phyloP scores from a whole-genome alignment of 2,797 vertebrate species.

The Typhlichthys subterraneus region DNA sequence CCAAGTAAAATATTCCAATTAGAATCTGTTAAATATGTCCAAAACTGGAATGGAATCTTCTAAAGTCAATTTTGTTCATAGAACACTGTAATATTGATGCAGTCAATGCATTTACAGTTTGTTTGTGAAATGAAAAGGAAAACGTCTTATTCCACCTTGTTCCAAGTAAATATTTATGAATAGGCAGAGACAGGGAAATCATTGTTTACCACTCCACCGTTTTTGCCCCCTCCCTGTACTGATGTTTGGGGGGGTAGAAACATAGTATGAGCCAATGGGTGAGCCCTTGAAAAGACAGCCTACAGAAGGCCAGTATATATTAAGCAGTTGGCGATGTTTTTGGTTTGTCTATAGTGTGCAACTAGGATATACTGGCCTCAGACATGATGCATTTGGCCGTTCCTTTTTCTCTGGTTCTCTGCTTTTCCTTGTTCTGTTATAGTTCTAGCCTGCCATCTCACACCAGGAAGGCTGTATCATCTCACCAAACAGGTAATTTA shows the following conservation, averaged over 20 bases:
- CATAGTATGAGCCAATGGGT: slow-evolving; percentile 69
- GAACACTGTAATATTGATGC: slow-evolving; percentile 43
- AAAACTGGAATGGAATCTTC: slow-evolving; percentile 13
- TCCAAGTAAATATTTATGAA: slow-evolving; percentile 81
- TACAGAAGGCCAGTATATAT: slow-evolving; percentile 69
- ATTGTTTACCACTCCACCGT: slow-evolving; percentile 78
- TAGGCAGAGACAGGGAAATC: slow-evolving; percentile 78
- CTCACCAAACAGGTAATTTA: slow-evolving; percentile 84
- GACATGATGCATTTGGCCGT: slow-evolving; percentile 84
- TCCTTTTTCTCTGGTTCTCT: slow-evolving; percentile 78
- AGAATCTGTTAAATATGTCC: slow-evolving; percentile 16
- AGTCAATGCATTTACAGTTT: slow-evolving; percentile 65
- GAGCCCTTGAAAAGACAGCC: slow-evolving; percentile 67
- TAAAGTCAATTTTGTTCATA: slow-evolving; percentile 8
- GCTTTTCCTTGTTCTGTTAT: slow-evolving; percentile 80
- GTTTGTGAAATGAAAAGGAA: slow-evolving; percentile 72
- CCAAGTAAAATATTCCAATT: neutral
- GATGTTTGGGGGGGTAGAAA: slow-evolving; percentile 60
- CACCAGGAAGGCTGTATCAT: slow-evolving; percentile 82
- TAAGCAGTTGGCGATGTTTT: slow-evolving; percentile 49
- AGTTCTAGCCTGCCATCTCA: slow-evolving; percentile 76
- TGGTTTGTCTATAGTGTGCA: slow-evolving; percentile 54
- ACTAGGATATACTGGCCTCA: slow-evolving; percentile 44
- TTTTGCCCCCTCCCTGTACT: slow-evolving; percentile 70
- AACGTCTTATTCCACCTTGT: slow-evolving; percentile 53